These are phyloP conservation scores for Exephanes ischioxanthus DNA, from an alignment of 2,888 invertebrate species.

Conservation along the genomic window DNA sequence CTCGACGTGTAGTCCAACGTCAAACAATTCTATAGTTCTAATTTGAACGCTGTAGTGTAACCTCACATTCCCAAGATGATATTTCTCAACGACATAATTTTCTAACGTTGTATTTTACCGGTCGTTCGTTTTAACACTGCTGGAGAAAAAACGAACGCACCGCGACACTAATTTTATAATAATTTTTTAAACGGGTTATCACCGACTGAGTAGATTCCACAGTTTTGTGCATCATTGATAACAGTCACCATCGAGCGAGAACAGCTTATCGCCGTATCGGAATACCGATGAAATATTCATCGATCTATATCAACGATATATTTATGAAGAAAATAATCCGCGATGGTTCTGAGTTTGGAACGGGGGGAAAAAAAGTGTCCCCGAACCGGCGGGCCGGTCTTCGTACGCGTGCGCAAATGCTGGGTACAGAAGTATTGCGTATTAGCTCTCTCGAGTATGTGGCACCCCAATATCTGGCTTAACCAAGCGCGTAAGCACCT, in stretches of 20 bases:
- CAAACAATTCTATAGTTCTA: too few species aligned
- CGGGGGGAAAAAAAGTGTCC: conserved; percentile 9
- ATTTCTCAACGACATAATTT: too few species aligned
- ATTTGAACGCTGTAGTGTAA: too few species aligned
- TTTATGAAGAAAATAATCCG: conserved; percentile 34
- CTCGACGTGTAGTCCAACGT: too few species aligned
- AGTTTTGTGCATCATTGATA: conserved; percentile 20
- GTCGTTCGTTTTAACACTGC: too few species aligned
- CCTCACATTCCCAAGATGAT: too few species aligned
- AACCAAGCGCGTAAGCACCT: conserved; percentile 82
- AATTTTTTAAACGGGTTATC: neutral
- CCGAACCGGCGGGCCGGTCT: neutral
- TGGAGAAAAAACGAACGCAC: too few species aligned
- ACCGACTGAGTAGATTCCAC: conserved; percentile 11
- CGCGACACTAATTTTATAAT: too few species aligned
- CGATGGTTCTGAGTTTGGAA: neutral
- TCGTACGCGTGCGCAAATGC: neutral
- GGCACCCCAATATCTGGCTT: conserved; percentile 76
- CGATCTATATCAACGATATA: neutral
- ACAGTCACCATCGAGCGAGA: neutral
- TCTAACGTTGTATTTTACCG: too few species aligned
- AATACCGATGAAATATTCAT: conserved; percentile 47
- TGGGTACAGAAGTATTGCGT: neutral
- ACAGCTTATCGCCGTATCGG: conserved; percentile 22
- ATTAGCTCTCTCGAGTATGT: conserved; percentile 36